Evolutionary conservation across 2,888 invertebrate genomes (phyloP).

Genomic region (Nymphalis polychloros): DNA sequence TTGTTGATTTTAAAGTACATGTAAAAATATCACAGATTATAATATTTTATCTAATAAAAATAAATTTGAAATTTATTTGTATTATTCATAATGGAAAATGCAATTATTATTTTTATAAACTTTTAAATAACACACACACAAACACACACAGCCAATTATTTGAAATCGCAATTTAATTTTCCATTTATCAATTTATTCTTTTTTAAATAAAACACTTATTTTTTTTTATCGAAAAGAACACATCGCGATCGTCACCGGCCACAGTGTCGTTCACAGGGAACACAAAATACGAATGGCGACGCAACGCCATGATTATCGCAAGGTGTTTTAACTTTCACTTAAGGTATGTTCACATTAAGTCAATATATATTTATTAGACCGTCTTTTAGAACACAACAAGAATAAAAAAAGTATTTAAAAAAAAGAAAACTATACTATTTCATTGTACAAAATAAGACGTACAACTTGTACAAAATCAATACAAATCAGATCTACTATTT

Average conservation of each 20-base stretch:
- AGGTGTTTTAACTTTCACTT: too few relatives aligned
- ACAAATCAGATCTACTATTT: too few relatives aligned
- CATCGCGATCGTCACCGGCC: not conserved
- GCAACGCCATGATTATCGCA: not conserved
- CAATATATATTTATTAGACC: too few relatives aligned
- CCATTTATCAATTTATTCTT: too few relatives aligned
- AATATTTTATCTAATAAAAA: not conserved
- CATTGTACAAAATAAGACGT: too few relatives aligned
- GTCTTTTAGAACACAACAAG: too few relatives aligned
- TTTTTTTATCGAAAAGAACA: not conserved
- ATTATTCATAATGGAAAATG: not conserved
- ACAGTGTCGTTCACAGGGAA: not conserved
- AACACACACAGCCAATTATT: too few relatives aligned
- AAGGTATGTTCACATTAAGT: too few relatives aligned
- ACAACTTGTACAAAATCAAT: too few relatives aligned
- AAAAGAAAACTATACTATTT: too few relatives aligned
- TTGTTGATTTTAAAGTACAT: not conserved
- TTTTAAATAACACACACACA: not conserved
- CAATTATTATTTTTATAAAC: not conserved
- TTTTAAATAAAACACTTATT: not conserved
- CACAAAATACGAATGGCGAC: not conserved
- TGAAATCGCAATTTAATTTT: too few relatives aligned
- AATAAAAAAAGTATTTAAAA: too few relatives aligned
- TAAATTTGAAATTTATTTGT: not conserved
- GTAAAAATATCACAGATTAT: conserved; percentile 25